Conservation (phyloP, 2,113 vertebrate species). For the Nettapus auritus region DNA sequence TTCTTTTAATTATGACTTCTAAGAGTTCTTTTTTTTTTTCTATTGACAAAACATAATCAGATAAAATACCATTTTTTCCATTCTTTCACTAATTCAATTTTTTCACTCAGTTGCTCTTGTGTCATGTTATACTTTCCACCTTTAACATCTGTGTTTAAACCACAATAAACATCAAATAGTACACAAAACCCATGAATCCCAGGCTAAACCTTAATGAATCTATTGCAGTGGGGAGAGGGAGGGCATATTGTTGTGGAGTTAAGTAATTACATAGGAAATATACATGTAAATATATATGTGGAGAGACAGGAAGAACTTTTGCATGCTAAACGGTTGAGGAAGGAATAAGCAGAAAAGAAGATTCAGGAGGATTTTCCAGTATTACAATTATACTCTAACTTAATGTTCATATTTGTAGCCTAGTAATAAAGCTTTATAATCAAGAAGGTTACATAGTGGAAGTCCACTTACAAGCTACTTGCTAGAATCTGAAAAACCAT, state of each 20-base stretch:
- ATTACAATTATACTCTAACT: background rate
- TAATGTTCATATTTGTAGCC: background rate
- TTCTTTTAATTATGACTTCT: background rate
- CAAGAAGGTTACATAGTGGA: background rate
- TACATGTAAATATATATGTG: background rate
- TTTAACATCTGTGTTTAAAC: background rate
- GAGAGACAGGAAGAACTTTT: background rate
- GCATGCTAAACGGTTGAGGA: background rate
- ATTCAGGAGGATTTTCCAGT: background rate
- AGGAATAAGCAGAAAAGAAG: background rate
- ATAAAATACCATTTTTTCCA: background rate
- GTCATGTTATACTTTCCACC: background rate
- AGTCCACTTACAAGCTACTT: background rate
- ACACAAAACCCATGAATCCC: background rate
- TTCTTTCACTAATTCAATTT: background rate
- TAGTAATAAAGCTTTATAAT: background rate
- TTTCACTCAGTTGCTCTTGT: background rate
- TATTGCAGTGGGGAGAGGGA: background rate
- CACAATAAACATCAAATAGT: background rate
- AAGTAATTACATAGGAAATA: background rate
- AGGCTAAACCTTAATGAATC: background rate
- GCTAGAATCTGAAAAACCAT: background rate
- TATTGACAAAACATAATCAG: background rate
- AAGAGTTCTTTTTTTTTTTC: background rate
- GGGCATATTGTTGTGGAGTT: background rate